These are phyloP conservation scores for Tipula vernalis DNA, from an alignment of 2,888 invertebrate genomes.

Conservation along the genomic window DNA sequence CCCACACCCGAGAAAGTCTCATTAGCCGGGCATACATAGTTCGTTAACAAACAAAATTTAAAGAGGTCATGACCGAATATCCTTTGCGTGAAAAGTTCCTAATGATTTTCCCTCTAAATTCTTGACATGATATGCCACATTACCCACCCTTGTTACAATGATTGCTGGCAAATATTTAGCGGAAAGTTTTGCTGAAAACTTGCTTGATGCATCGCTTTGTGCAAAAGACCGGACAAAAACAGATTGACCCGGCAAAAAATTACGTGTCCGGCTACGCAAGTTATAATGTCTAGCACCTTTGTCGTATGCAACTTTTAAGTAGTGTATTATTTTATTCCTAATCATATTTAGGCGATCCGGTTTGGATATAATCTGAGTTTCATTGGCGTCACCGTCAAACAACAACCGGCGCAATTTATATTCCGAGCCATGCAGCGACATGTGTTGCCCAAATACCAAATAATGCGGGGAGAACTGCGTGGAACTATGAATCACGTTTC, in stretches of 20 bases:
- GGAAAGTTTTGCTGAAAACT: too few species aligned
- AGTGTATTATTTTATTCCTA: background rate
- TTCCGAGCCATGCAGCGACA: background rate
- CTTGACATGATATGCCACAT: too few species aligned
- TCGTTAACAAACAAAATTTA: too few species aligned
- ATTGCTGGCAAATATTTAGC: too few species aligned
- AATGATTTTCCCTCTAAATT: too few species aligned
- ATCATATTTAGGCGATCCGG: background rate
- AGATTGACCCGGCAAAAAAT: background rate
- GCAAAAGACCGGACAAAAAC: too few species aligned
- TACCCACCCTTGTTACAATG: too few species aligned
- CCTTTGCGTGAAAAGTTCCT: too few species aligned
- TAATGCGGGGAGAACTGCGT: conserved; percentile 14
- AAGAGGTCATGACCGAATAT: too few species aligned
- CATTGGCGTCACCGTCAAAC: background rate
- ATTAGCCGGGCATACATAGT: too few species aligned
- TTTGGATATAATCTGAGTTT: background rate
- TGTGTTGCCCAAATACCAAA: conserved; percentile 12
- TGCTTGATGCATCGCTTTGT: too few species aligned
- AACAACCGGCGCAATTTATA: background rate
- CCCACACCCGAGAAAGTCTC: too few species aligned
- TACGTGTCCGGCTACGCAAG: background rate
- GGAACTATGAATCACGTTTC: conserved; percentile 10
- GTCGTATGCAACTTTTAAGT: background rate
- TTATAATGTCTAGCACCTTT: background rate